Evolutionary conservation across 2,888 invertebrate genomes (phyloP), one percentile per base, ranked within the genome.

Genomic region (Meliscaeva auricollis): DNA sequence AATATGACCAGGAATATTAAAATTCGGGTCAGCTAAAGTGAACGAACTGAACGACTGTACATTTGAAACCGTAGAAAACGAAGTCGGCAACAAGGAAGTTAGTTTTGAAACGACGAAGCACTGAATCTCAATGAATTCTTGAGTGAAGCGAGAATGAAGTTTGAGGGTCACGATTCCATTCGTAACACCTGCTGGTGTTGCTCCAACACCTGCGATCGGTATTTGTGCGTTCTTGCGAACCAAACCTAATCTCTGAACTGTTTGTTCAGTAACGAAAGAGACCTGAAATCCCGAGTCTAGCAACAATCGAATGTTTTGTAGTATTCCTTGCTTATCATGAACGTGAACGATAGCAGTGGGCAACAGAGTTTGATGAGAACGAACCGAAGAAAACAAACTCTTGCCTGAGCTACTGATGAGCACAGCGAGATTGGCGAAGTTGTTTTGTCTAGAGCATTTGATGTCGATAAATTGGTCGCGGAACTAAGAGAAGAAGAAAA

Each of bases 321-420:
- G 2, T 3, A 32, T 35, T 20, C 64, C 56, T 22, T 54, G 52
- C 0, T 22, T 74, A 17, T 62, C 30, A 6, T 38, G 13, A 30
- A 15, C n/a, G 6, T 20, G 15, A 8, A 26, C 73, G n/a, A 52
- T 38, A n/a, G 70, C 70, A 17, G 48, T 72, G 17, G 58, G 70
- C 22, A 72, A 72, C 20, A 72, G 0, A 0, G 26, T 35, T 48
- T 20, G 48, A 11, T 20, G 48, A 11, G 35, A 32, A 35, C 13
- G 6, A 17, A 48, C 20, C 9, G 2, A 1, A 26, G 26, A 26
- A n/a, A n/a, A n/a, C n/a, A n/a, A n/a, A n/a, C n/a, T n/a, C n/a
- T 17, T 48, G 48, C 1, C 48, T 17, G 48, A 48, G 9, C 48
- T 48, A 48, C 48, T 3, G 48, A 48, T 17, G 48, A 48, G 50